A percentile compares a stretch with the other conserved stretches of the same genome.
phyloP scores from a whole-genome alignment of 2,888 invertebrate genomes.

The Eilema griseolum region DNA sequence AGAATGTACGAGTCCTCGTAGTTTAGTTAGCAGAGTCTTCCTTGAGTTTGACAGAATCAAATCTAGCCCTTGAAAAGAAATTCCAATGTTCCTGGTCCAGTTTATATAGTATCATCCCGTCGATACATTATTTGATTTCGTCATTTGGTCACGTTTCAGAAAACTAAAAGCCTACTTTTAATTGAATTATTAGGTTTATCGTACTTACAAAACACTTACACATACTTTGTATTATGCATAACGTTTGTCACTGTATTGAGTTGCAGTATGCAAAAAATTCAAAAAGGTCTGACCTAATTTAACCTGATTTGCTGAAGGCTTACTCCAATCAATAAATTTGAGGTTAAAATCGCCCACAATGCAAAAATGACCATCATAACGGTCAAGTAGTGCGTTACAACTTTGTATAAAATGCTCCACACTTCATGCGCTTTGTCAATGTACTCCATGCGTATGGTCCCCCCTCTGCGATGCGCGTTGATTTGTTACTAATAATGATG shows the following conservation, averaged over 20 bases:
- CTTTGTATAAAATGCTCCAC: too few relatives aligned
- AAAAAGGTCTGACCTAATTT: too few relatives aligned
- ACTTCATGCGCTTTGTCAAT: conserved; percentile 16
- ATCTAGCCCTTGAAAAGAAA: too few relatives aligned
- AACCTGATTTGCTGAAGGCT: too few relatives aligned
- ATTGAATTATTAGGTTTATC: not conserved
- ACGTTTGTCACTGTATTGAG: too few relatives aligned
- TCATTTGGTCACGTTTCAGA: not conserved
- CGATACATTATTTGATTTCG: not conserved
- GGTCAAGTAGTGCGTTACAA: too few relatives aligned
- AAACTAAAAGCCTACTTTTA: not conserved
- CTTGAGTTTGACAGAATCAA: not conserved
- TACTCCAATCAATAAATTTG: too few relatives aligned
- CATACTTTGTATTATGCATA: not conserved
- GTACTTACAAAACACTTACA: not conserved
- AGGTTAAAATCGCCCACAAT: too few relatives aligned
- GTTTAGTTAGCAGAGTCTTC: not conserved
- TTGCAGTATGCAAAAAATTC: too few relatives aligned
- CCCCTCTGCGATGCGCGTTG: not conserved
- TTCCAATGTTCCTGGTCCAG: too few relatives aligned
- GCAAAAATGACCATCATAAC: too few relatives aligned
- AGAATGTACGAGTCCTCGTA: too few relatives aligned
- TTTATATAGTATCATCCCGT: not conserved
- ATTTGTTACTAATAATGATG: conserved; percentile 12
- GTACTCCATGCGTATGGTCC: not conserved